A percentile compares a stretch with the other conserved stretches of the same genome.
phyloP scores from a whole-genome alignment of 2,888 invertebrate species.

The Leucozona laternaria region DNA sequence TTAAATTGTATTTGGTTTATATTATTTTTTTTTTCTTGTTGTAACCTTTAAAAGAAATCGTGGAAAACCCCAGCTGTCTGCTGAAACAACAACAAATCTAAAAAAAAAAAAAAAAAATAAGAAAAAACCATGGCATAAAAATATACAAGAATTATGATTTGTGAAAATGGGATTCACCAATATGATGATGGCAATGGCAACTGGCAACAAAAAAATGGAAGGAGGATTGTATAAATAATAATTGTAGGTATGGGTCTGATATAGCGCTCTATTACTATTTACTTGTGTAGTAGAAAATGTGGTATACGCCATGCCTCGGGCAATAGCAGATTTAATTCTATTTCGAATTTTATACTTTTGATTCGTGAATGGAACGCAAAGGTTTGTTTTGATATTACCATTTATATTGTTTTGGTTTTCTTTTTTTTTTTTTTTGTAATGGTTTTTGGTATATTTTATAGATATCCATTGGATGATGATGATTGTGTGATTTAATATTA shows the following conservation, averaged over 20 bases:
- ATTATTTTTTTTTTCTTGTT: slow-evolving; percentile 9
- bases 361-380: slow-evolving; percentile 62
- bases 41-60: slow-evolving; percentile 56
- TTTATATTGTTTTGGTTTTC: slow-evolving; percentile 56
- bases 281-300: slow-evolving; percentile 54
- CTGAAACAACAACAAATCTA: slow-evolving; percentile 17
- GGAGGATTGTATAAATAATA: slow-evolving; percentile 75
- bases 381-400: slow-evolving; percentile 69
- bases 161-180: slow-evolving; percentile 67
- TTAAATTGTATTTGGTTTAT: slow-evolving; percentile 65
- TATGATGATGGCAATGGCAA: slow-evolving; percentile 18
- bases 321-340: slow-evolving; percentile 70
- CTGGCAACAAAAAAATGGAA: slow-evolving; percentile 26
- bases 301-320: slow-evolving; percentile 53
- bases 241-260: slow-evolving; percentile 6
- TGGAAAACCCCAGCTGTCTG: slow-evolving; percentile 72
- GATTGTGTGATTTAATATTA: slow-evolving; percentile 19
- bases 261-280: slow-evolving; percentile 50
- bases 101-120: slow-evolving; percentile 44
- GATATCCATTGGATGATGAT: slow-evolving; percentile 1
- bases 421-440: slow-evolving; percentile 26
- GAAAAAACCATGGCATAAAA: slow-evolving; percentile 64
- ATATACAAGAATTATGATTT: slow-evolving; percentile 69
- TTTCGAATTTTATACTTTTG: slow-evolving; percentile 69
- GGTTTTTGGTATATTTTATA: not conserved